phyloP scores from a whole-genome alignment of 2,113 vertebrate species.

The Illadopsis cleaveri region DNA sequence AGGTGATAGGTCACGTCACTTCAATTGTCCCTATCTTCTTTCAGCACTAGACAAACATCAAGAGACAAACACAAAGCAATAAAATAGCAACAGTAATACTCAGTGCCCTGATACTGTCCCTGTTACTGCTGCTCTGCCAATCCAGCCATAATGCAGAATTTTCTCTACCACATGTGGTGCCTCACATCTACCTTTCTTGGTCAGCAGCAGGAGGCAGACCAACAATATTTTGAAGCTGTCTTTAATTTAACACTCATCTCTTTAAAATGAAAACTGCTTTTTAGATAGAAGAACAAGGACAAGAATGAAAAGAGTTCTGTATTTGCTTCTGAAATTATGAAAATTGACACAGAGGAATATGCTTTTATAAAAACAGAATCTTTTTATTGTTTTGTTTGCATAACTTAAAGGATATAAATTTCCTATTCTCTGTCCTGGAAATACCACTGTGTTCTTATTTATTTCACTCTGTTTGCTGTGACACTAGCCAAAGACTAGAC shows the following conservation, averaged over 20 bases:
- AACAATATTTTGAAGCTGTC: neutral
- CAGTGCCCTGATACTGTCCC: neutral
- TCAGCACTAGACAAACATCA: slow-evolving; percentile 46
- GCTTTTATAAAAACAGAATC: neutral
- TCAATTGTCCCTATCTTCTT: slow-evolving; percentile 40
- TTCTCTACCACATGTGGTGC: slow-evolving; percentile 33
- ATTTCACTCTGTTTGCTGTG: neutral
- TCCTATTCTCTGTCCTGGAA: neutral
- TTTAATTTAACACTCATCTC: neutral
- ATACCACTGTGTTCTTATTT: neutral
- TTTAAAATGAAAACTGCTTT: neutral
- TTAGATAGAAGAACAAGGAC: neutral
- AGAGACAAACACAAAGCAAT: slow-evolving; percentile 27
- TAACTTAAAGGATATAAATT: neutral
- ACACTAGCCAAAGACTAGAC: neutral
- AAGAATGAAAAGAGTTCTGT: neutral
- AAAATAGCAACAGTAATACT: slow-evolving; percentile 4
- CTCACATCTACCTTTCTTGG: slow-evolving; percentile 11
- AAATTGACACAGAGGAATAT: neutral
- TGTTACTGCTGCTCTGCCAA: neutral
- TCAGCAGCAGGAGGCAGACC: slow-evolving; percentile 31
- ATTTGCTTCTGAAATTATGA: neutral
- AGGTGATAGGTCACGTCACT: slow-evolving; percentile 36
- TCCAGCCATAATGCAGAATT: slow-evolving; percentile 4
- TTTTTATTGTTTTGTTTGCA: neutral